Conservation (phyloP, 2,888 invertebrate species). For the Elegia similella region DNA sequence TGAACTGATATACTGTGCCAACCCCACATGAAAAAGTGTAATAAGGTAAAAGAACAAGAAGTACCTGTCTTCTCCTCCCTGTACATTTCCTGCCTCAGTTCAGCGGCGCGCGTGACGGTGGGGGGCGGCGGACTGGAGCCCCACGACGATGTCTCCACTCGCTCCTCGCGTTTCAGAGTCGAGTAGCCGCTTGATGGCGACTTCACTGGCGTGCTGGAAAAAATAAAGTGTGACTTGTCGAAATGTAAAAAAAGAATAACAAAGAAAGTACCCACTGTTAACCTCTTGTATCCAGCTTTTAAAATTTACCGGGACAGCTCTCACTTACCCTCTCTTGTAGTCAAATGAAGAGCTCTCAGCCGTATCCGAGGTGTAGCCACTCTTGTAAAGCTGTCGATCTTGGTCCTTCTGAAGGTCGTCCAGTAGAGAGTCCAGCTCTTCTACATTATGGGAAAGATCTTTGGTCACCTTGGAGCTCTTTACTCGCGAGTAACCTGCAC, state of each 20-base stretch:
- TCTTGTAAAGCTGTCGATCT: conserved; percentile 74
- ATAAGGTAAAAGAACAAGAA: too few relatives aligned
- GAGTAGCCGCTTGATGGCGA: conserved; percentile 75
- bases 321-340: conserved; percentile 66
- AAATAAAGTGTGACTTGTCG: too few relatives aligned
- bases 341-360: conserved; percentile 75
- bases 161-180: conserved; percentile 67
- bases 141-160: conserved; percentile 63
- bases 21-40: too few relatives aligned
- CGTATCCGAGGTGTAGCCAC: conserved; percentile 75
- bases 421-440: conserved; percentile 87
- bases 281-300: background rate
- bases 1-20: too few relatives aligned
- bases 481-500: conserved; percentile 66
- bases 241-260: too few relatives aligned
- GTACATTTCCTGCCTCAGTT: conserved; percentile 51
- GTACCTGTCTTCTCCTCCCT: conserved; percentile 66
- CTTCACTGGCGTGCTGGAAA: conserved; percentile 59
- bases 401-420: conserved; percentile 86
- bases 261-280: too few relatives aligned
- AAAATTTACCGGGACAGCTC: background rate
- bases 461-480: conserved; percentile 66
- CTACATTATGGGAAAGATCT: conserved; percentile 84
- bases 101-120: conserved; percentile 40
- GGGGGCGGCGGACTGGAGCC: conserved; percentile 52